Conservation (phyloP, 1,140 invertebrate genomes). For the Drosophila teissieri region DNA sequence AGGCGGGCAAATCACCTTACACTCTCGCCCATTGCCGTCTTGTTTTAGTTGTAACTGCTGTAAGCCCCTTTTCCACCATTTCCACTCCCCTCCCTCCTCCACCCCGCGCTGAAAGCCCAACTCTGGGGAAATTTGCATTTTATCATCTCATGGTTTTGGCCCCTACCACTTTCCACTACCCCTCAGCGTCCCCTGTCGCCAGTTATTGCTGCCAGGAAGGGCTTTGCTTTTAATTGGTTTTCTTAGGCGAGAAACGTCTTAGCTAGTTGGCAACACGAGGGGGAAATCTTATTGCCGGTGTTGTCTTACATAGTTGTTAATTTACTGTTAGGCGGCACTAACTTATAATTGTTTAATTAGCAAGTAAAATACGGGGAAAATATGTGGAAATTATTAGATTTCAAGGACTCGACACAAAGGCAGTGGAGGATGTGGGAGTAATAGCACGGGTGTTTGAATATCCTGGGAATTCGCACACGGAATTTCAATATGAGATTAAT, state of each 20-base stretch:
- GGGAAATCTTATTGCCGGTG: constrained; percentile 21
- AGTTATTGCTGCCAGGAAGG: constrained; percentile 49
- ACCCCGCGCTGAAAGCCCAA: constrained; percentile 13
- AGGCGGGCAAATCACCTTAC: constrained; percentile 56
- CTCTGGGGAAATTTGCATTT: constrained; percentile 82
- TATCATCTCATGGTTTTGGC: constrained; percentile 63
- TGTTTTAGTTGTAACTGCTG: constrained; percentile 58
- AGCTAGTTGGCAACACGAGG: constrained; percentile 7
- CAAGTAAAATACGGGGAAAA: constrained; percentile 76
- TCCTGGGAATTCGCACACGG: not conserved
- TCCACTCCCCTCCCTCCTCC: not conserved
- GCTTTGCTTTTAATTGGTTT: constrained; percentile 81
- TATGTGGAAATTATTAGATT: constrained; percentile 76
- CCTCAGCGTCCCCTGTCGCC: constrained; percentile 27
- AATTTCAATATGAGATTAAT: not conserved
- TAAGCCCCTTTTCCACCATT: constrained; percentile 11
- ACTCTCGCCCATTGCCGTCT: constrained; percentile 30
- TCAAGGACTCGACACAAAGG: not conserved
- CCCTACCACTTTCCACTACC: constrained; percentile 2
- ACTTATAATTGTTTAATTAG: constrained; percentile 81
- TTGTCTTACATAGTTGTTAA: constrained; percentile 54
- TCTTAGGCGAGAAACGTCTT: constrained; percentile 52
- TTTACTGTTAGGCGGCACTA: constrained; percentile 62
- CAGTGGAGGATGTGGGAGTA: not conserved
- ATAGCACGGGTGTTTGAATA: not conserved